Evolutionary conservation across 2,797 vertebrate genomes (phyloP).

Genomic region (Karalla daura): DNA sequence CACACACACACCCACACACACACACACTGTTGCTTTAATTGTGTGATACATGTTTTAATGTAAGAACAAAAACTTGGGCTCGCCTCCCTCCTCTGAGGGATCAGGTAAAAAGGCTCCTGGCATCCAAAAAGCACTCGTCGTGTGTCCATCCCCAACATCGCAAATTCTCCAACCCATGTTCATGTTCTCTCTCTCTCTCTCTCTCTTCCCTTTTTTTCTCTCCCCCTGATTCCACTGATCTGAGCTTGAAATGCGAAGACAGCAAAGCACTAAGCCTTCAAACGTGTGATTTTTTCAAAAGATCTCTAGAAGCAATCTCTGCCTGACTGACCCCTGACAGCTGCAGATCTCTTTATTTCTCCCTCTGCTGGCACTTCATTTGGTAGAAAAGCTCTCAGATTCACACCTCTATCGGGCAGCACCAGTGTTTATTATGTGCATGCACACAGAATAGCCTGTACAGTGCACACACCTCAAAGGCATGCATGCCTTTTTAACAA

Average conservation of each 20-base stretch:
- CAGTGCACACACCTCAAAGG: constrained; percentile 67
- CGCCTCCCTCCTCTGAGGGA: constrained; percentile 81
- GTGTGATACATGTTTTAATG: constrained; percentile 74
- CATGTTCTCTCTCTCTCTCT: constrained; percentile 58
- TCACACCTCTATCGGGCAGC: constrained; percentile 93
- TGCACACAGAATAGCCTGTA: constrained; percentile 75
- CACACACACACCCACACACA: constrained; percentile 62
- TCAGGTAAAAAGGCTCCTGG: constrained; percentile 86
- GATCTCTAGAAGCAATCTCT: constrained; percentile 98
- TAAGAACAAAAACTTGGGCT: constrained; percentile 81
- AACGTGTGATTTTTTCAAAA: constrained; percentile 98
- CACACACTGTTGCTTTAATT: constrained; percentile 77
- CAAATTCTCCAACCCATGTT: constrained; percentile 88
- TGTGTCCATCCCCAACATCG: constrained; percentile 90
- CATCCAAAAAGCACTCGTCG: constrained; percentile 79
- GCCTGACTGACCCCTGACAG: constrained; percentile 97
- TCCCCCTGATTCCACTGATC: constrained; percentile 89
- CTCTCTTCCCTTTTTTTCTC: constrained; percentile 58
- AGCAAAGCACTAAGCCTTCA: constrained; percentile 95
- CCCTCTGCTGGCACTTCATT: constrained; percentile 93
- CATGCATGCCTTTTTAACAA: constrained; percentile 53
- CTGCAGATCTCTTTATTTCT: constrained; percentile 92
- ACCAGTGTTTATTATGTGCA: constrained; percentile 92
- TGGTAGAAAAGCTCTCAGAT: constrained; percentile 95
- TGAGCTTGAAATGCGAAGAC: constrained; percentile 95